Evolutionary conservation across 2,888 invertebrate genomes (phyloP).

Genomic region (Troides aeacus): DNA sequence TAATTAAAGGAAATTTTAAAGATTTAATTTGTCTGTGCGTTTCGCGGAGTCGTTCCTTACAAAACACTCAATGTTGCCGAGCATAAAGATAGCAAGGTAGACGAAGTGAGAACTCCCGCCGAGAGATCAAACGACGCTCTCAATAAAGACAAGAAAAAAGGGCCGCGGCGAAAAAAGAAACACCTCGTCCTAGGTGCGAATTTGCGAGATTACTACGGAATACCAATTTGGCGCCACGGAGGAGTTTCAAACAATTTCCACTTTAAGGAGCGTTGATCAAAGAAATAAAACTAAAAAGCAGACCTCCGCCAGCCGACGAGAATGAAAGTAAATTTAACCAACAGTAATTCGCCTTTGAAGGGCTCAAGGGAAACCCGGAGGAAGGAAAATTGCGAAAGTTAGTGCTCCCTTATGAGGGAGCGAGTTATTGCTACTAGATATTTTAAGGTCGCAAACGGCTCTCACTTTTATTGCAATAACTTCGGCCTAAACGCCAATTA

Average conservation of each 20-base stretch:
- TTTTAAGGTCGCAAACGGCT: slow-evolving; percentile 49
- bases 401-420: slow-evolving; percentile 68
- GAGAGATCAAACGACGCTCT: slow-evolving; percentile 35
- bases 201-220: slow-evolving; percentile 70
- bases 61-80: not conserved
- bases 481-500: slow-evolving; percentile 48
- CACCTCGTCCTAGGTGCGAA: slow-evolving; percentile 58
- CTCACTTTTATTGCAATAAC: slow-evolving; percentile 43
- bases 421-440: slow-evolving; percentile 60
- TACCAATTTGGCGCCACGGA: slow-evolving; percentile 63
- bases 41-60: not conserved
- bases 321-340: slow-evolving; percentile 77
- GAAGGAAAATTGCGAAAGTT: slow-evolving; percentile 77
- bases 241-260: slow-evolving; percentile 74
- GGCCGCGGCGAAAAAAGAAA: slow-evolving; percentile 29
- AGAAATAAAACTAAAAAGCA: slow-evolving; percentile 78
- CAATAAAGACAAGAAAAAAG: slow-evolving; percentile 31
- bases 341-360: slow-evolving; percentile 76
- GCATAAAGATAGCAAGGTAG: slow-evolving; percentile 5
- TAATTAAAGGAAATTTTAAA: too few species aligned
- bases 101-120: slow-evolving; percentile 25
- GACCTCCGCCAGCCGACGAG: slow-evolving; percentile 54
- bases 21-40: not conserved
- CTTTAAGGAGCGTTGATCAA: slow-evolving; percentile 73
- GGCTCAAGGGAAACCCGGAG: slow-evolving; percentile 58